Conservation (phyloP, 2,888 invertebrate genomes). For the Abscondita cerata region DNA sequence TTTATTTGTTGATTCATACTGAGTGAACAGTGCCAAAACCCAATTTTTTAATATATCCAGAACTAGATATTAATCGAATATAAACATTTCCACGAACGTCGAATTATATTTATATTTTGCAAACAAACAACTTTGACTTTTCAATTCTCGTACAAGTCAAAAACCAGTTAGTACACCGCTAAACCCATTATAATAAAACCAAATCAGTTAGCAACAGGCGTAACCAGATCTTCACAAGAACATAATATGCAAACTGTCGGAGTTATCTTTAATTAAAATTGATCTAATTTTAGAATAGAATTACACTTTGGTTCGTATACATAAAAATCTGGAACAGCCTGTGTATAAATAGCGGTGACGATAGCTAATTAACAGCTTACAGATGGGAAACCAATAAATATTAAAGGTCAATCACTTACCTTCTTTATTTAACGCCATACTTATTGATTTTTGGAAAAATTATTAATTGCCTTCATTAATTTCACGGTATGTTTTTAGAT, state of each 20-base stretch:
- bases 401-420: slow-evolving; percentile 14
- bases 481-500: slow-evolving; percentile 2
- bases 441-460: too few species aligned
- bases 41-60: too few species aligned
- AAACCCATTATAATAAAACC: background rate
- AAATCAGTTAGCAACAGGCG: slow-evolving; percentile 5
- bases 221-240: background rate
- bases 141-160: too few species aligned
- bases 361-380: slow-evolving; percentile 14
- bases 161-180: too few species aligned
- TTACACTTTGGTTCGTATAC: background rate
- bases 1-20: too few species aligned
- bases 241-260: background rate
- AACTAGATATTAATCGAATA: too few species aligned
- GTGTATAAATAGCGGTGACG: slow-evolving; percentile 13
- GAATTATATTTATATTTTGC: too few species aligned
- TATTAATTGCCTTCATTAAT: background rate
- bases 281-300: slow-evolving; percentile 6
- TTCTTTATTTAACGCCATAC: background rate
- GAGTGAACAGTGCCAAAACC: too few species aligned
- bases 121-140: too few species aligned
- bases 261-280: slow-evolving; percentile 4
- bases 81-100: too few species aligned
- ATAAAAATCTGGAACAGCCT: slow-evolving; percentile 10
- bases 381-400: slow-evolving; percentile 18